These are phyloP conservation scores for Melipona quadrifasciata DNA, from an alignment of 1,140 invertebrate genomes.

Conservation along the genomic window DNA sequence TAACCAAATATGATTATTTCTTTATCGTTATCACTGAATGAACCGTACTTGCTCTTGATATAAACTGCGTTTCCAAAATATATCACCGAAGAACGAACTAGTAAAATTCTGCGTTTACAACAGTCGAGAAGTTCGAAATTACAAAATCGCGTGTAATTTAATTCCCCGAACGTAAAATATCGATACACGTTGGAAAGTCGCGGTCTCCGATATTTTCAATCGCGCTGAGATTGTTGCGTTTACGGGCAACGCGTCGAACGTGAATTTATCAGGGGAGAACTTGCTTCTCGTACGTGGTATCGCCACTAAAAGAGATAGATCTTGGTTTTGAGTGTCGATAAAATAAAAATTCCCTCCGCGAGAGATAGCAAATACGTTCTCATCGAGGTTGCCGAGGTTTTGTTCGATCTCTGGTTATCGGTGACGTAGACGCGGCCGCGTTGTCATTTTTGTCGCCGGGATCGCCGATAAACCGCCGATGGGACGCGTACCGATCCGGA, in stretches of 20 bases:
- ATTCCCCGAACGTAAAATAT: too few relatives aligned
- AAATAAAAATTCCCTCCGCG: neutral
- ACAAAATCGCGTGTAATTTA: too few relatives aligned
- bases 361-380: neutral
- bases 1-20: too few relatives aligned
- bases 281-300: too few relatives aligned
- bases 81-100: too few relatives aligned
- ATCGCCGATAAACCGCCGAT: neutral
- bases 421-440: neutral
- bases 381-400: neutral
- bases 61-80: too few relatives aligned
- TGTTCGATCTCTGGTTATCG: neutral
- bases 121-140: too few relatives aligned
- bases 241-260: neutral
- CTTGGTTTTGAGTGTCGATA: neutral
- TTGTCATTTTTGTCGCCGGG: neutral
- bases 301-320: neutral
- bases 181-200: too few relatives aligned
- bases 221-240: neutral
- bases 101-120: too few relatives aligned
- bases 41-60: too few relatives aligned
- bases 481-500: neutral
- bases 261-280: neutral
- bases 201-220: too few relatives aligned
- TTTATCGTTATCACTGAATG: too few relatives aligned